phyloP scores from a whole-genome alignment of 2,888 invertebrate genomes.

The Nycteola revayana region DNA sequence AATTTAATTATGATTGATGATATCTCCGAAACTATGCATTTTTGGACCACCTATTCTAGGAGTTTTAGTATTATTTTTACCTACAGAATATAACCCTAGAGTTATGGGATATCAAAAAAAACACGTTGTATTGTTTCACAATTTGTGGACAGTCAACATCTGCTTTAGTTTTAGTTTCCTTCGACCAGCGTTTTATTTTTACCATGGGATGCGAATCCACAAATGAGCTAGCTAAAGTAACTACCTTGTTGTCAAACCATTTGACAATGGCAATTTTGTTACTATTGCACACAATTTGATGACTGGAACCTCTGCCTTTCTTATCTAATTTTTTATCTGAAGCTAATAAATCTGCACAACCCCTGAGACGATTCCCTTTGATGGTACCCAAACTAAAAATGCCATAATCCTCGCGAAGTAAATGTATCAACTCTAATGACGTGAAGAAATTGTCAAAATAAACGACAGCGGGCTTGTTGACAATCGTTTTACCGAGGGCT shows the following conservation, averaged over 20 bases:
- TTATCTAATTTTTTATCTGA: not conserved
- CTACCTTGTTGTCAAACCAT: too few relatives aligned
- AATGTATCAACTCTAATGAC: constrained; percentile 3
- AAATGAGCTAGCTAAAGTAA: too few relatives aligned
- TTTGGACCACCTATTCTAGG: too few relatives aligned
- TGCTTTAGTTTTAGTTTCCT: not conserved
- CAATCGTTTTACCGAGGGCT: too few relatives aligned
- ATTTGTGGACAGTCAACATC: constrained; percentile 3
- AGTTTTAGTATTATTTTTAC: too few relatives aligned
- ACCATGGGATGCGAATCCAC: not conserved
- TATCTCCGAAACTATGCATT: too few relatives aligned
- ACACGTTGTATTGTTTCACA: constrained; percentile 24
- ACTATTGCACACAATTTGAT: too few relatives aligned
- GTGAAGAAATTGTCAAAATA: constrained; percentile 12
- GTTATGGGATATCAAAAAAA: too few relatives aligned
- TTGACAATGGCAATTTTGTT: too few relatives aligned
- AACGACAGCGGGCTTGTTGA: constrained; percentile 1
- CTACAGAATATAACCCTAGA: too few relatives aligned
- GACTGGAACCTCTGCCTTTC: not conserved
- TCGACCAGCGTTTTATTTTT: not conserved
- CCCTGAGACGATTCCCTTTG: not conserved
- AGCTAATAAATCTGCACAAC: not conserved
- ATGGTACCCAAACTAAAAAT: constrained; percentile 4
- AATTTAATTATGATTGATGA: too few relatives aligned
- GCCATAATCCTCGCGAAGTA: not conserved